Evolutionary conservation across 2,797 vertebrate species (phyloP), one percentile per base, ranked within the genome.

Genomic region (Gymnopithys bicolor): DNA sequence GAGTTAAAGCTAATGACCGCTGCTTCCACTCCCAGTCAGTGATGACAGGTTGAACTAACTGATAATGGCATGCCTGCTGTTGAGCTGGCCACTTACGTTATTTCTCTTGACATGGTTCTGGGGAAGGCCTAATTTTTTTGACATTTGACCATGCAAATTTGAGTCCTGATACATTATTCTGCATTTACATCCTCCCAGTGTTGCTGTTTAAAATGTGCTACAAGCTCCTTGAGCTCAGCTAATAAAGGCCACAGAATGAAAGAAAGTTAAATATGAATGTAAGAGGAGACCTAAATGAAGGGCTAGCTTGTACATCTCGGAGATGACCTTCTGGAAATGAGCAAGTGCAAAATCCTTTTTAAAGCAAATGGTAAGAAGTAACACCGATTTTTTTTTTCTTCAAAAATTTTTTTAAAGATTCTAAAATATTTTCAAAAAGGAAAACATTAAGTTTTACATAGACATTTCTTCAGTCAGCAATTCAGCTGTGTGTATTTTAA

Each of bases 121-220:
- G 98, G 98, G 98, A 99, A 99, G 98, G 98, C 98, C 99, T 99
- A 99, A 99, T 99, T 99, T 99, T 99, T 99, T 99, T 99, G 99
- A 99, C 99, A 99, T 99, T 99, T 99, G 99, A 99, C 99, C 99
- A 99, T 99, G 99, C 99, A 99, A 99, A 99, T 99, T 98, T 98
- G 98, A 98, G 98, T 98, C 98, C 98, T 98, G 98, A 99, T 99
- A 99, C 98, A 99, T 99, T 99, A 99, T 99, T 99, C 98, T 99
- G 98, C 99, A 99, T 99, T 99, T 99, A 99, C 98, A 99, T 98
- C 98, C 98, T 98, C 98, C 98, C 98, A 98, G 96, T 96, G 98
- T 97, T 98, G 97, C 98, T 98, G 98, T 98, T 98, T 98, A 98
- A 98, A 98, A 98, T 98, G 97, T 98, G 98, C 97, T 98, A 98